Base-by-base conservation (phyloP, 1,140 invertebrate genomes). In the Psilanteris sp. region DNA sequence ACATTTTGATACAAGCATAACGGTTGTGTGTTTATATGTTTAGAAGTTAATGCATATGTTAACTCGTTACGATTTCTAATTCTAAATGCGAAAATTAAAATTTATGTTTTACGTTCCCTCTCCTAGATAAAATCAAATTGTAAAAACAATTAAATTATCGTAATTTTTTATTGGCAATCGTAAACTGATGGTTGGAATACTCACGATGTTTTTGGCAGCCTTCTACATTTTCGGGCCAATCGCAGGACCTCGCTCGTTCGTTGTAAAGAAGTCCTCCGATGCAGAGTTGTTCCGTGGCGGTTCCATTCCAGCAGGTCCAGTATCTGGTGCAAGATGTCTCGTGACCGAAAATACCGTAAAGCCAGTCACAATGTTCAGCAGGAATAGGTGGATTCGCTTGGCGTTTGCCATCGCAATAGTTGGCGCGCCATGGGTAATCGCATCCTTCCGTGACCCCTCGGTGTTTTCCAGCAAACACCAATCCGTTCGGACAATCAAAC, bases 271-370 rank as follows among this genome's bases (percentile, higher is more conserved):
- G 90, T 1, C 96, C 96, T 27, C 96, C 96, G 76, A 96, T 96
- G 87, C 96, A 97, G n/a, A 96, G 91, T 83, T 97, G 96, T 85
- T 96, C 95, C 0, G 95, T 96, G 6, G 95, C 93, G 0, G 96
- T 97, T 20, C 96, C 95, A 84, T 97, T 97, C 96, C 96, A 97
- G 84, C 96, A 97, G 0, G 96, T 96, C 96, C 96, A 97, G 85
- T 97, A 97, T 8, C 96, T 90, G 0, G 96, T 97, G 89, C 96
- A 97, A 0, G 94, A 96, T 0, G 95, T 96, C 86, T 96, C 95
- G 83, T 97, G 96, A 0, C 96, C 95, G 85, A 97, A 97, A 75
- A 97, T 96, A 13, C 96, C 96, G 82, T 96, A 97, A 52, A 96
- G 88, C 96, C 96, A 97, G 79, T 96, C 95, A 82, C 96, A 97